A percentile compares a stretch with the other conserved stretches of the same genome.
Conservation (phyloP, 2,888 invertebrate species). For the Noctua fimbriata region DNA sequence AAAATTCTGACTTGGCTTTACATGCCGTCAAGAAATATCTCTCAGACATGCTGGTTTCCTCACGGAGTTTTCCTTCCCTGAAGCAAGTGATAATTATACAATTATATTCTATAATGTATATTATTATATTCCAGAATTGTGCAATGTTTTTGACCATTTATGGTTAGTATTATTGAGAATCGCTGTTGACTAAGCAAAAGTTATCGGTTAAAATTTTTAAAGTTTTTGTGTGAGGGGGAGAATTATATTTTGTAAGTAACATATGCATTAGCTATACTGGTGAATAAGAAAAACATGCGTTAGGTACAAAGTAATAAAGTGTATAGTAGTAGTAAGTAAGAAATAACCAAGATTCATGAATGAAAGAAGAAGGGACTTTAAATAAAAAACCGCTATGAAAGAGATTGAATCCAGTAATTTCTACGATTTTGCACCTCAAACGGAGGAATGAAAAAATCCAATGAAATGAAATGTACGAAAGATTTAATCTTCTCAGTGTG, state of each 20-base stretch:
- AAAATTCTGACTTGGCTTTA: no score
- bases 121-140: neutral
- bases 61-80: no score
- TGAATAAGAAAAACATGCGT: neutral
- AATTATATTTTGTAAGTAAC: neutral
- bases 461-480: slow-evolving; percentile 67
- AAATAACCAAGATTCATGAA: neutral
- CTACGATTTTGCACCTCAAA: slow-evolving; percentile 62
- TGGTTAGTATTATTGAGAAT: neutral
- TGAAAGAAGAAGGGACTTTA: neutral
- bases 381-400: slow-evolving; percentile 8
- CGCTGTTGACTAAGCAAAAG: neutral
- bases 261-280: no score
- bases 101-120: no score
- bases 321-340: neutral
- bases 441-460: slow-evolving; percentile 59
- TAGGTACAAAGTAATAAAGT: no score
- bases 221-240: neutral
- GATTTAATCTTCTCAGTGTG: slow-evolving; percentile 73
- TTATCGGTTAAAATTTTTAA: neutral
- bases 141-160: neutral
- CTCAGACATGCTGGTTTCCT: no score
- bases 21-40: no score
- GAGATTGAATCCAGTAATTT: slow-evolving; percentile 16
- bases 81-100: no score